Percentiles rank a stretch among this genome's conserved stretches.
These are phyloP conservation scores for Eurypyga helias DNA, from an alignment of 2,113 vertebrate genomes.

Conservation along the genomic window DNA sequence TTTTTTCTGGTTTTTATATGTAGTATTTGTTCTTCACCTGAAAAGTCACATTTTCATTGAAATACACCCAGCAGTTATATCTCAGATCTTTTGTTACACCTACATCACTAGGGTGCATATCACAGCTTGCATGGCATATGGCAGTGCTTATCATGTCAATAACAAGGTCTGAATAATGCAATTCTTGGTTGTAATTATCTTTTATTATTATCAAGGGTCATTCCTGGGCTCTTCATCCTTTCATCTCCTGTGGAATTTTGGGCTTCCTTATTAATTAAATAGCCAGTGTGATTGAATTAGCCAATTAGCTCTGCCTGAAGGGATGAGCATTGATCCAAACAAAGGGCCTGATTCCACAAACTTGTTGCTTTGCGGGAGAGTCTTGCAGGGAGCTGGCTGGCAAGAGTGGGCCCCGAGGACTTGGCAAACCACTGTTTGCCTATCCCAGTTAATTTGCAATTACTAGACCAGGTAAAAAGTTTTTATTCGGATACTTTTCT, in stretches of 20 bases:
- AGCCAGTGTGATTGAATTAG: constrained; percentile 59
- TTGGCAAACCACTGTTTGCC: neutral
- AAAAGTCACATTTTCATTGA: neutral
- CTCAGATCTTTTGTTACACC: neutral
- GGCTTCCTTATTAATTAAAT: constrained; percentile 63
- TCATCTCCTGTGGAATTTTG: constrained; percentile 45
- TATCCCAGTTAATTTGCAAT: neutral
- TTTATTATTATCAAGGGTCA: constrained; percentile 65
- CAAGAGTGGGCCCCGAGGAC: neutral
- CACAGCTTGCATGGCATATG: constrained; percentile 64
- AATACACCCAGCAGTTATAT: neutral
- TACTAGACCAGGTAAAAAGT: neutral
- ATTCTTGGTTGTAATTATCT: constrained; percentile 45
- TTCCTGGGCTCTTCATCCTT: constrained; percentile 56
- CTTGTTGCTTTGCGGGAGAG: constrained; percentile 6
- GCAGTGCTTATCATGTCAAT: constrained; percentile 59
- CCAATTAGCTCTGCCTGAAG: constrained; percentile 41
- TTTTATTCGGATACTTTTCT: neutral
- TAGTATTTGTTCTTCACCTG: neutral
- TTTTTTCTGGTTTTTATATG: neutral
- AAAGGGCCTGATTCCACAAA: constrained; percentile 12
- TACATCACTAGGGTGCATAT: neutral
- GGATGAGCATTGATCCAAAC: constrained; percentile 32
- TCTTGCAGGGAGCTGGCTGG: neutral
- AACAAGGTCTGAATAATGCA: constrained; percentile 47